Base-by-base conservation (phyloP, 2,888 invertebrate genomes). In the Drosophila merina region DNA sequence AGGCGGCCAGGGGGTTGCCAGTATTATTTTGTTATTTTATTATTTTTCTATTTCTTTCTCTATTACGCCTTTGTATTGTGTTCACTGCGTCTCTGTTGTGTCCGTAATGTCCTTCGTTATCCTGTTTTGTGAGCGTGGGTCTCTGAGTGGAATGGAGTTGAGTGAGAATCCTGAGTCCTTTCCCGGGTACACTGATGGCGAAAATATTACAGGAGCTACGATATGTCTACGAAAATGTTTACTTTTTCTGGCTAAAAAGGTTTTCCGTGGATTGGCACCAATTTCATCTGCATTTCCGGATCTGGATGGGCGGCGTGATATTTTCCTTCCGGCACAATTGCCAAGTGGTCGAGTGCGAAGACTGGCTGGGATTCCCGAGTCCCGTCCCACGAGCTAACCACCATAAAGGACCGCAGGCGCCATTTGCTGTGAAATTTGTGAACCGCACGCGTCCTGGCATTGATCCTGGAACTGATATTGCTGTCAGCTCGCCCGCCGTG, bases 11-110 rank as follows among this genome's bases (percentile, higher is more conserved):
- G 85, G 63, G 83, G 83, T 84, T 81, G 81, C 72, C 72, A 59
- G 58, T 59, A 81, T 85, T 84, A 82, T 75, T 85, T 82, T 74
- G 86, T 83, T 85, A 85, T 85, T 82, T 87, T 75, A 82, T 85
- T 87, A 87, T 77, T 86, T 87, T 76, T 79, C 86, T 85, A 87
- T 84, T 87, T 79, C 68, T 62, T 82, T 79, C 71, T 76, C 77
- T 87, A 85, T 86, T 84, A 68, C 69, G 82, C 69, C 74, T 85
- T 72, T 33, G 36, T 44, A 44, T n/a, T 68, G 72, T 57, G 25
- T 40, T 54, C n/a, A 55, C 66, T 57, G 31, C 57, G 44, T 56
- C 72, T 79, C 79, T 81, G 82, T 82, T 82, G 63, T 76, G 83
- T 77, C 75, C 82, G 66, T 84, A 20, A 9, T 42, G 40, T 42